Percentiles rank a stretch among this genome's conserved stretches.
Conservation (phyloP, 2,888 invertebrate genomes). For the Aleiodes leptofemur region DNA sequence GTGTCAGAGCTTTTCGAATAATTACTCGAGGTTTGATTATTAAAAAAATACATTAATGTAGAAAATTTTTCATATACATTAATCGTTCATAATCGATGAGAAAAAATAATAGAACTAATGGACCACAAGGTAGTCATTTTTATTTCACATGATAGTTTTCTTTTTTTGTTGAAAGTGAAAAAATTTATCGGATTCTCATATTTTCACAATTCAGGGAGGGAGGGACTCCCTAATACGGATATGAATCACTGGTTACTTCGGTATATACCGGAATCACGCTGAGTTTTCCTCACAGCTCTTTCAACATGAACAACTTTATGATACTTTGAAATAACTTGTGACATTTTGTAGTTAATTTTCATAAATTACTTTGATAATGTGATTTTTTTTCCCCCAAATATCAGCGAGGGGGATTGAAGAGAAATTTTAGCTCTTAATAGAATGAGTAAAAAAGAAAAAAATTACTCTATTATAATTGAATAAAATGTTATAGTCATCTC, state of each 20-base stretch:
- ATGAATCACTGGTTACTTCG: slow-evolving; percentile 41
- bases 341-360: no score
- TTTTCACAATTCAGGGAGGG: slow-evolving; percentile 19
- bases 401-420: no score
- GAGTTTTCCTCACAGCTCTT: no score
- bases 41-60: background rate
- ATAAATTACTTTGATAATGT: no score
- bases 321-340: no score
- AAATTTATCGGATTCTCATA: slow-evolving; percentile 37
- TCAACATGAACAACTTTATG: no score
- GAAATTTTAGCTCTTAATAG: no score
- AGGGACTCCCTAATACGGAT: slow-evolving; percentile 18
- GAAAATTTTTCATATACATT: slow-evolving; percentile 4
- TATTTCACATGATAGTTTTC: background rate
- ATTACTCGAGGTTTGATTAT: background rate
- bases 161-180: background rate
- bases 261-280: background rate
- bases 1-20: background rate
- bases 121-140: background rate
- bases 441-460: no score
- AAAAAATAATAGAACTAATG: slow-evolving; percentile 13
- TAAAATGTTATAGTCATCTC: no score
- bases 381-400: no score
- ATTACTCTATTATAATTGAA: no score
- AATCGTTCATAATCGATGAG: background rate